A percentile compares a stretch with the other conserved stretches of the same genome.
Conservation (phyloP, 2,888 invertebrate species). For the Philereme vetulata region DNA sequence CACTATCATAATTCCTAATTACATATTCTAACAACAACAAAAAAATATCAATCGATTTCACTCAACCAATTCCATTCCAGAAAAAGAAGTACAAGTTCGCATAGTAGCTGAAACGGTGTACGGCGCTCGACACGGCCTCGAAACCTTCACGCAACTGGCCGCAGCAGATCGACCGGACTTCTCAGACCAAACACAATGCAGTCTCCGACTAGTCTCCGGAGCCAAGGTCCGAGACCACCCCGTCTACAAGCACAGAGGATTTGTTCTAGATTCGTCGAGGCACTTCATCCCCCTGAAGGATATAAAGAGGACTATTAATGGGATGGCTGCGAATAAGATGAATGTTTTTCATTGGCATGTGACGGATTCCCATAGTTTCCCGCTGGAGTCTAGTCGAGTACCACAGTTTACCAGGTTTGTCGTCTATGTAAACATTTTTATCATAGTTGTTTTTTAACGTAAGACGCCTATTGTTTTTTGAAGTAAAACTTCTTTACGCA, state of each 20-base stretch:
- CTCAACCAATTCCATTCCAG: conserved; percentile 49
- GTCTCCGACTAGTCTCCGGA: conserved; percentile 85
- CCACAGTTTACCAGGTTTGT: conserved; percentile 89
- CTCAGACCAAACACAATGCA: conserved; percentile 60
- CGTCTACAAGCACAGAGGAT: conserved; percentile 91
- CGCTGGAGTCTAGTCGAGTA: conserved; percentile 89
- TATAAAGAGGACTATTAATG: conserved; percentile 90
- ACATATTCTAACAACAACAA: too few relatives aligned
- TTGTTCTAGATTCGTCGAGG: conserved; percentile 94
- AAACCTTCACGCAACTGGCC: conserved; percentile 89
- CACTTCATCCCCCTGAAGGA: conserved; percentile 91
- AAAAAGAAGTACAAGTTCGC: conserved; percentile 75
- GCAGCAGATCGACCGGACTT: conserved; percentile 58
- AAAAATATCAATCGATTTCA: neutral
- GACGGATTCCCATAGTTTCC: conserved; percentile 96
- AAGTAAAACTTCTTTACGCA: too few relatives aligned
- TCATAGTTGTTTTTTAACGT: too few relatives aligned
- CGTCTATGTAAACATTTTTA: neutral
- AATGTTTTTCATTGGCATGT: conserved; percentile 97
- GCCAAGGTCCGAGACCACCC: conserved; percentile 91
- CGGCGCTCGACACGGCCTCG: conserved; percentile 90
- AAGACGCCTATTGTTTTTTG: too few relatives aligned
- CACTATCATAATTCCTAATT: too few relatives aligned
- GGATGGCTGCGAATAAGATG: conserved; percentile 94
- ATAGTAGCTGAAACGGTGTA: conserved; percentile 86